Percentiles rank a stretch among this genome's conserved stretches.
Conservation (phyloP, 2,888 invertebrate genomes). For the Scrobipalpa costella region DNA sequence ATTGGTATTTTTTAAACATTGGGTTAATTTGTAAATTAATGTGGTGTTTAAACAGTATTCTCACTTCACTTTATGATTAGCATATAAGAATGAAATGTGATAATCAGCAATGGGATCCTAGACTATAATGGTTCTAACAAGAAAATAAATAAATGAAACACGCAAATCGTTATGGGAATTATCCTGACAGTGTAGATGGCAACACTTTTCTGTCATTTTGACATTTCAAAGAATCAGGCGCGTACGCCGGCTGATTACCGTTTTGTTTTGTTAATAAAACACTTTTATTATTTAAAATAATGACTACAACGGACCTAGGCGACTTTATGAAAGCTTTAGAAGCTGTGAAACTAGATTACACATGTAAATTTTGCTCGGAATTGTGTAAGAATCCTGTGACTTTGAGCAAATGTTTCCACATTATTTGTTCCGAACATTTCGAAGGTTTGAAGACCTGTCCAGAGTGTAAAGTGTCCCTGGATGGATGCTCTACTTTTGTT, state of each 20-base stretch:
- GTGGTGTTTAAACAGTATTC: no score
- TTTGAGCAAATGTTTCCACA: constrained; percentile 68
- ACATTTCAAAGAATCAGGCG: neutral
- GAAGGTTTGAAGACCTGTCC: constrained; percentile 55
- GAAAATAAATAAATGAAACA: neutral
- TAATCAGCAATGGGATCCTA: no score
- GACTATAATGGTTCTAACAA: no score
- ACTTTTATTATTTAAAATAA: constrained; percentile 30
- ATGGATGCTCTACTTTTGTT: constrained; percentile 48
- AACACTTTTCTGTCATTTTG: neutral
- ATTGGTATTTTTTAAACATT: no score
- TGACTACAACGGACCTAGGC: constrained; percentile 48
- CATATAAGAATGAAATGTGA: no score
- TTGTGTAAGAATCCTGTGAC: constrained; percentile 65
- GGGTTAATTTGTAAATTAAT: no score
- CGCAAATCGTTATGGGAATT: neutral
- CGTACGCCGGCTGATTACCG: neutral
- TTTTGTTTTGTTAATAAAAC: neutral
- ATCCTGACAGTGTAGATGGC: neutral
- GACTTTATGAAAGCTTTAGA: constrained; percentile 63
- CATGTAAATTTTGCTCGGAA: constrained; percentile 60
- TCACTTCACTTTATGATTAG: no score
- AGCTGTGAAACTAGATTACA: constrained; percentile 58
- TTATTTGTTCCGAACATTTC: constrained; percentile 65
- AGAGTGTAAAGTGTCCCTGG: constrained; percentile 52